Evolutionary conservation across 1,140 invertebrate genomes (phyloP), one percentile per base, ranked within the genome.

Genomic region (Diorhabda sublineata): DNA sequence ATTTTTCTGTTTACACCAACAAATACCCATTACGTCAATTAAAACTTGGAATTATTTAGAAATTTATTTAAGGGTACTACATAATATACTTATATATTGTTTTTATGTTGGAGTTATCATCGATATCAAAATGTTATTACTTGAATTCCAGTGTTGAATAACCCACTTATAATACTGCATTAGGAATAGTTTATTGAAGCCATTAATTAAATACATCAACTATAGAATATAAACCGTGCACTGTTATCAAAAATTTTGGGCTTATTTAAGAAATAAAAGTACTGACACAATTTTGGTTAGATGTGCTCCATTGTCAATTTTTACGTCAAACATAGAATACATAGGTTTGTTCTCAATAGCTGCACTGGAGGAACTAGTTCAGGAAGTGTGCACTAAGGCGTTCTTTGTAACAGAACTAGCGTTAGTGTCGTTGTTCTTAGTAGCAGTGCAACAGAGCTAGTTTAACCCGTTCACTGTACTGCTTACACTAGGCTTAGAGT

Each of bases 1-100:
- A 68, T 78, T 77, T 76, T 84, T 84, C 73, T 86, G 80, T 77
- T 87, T 89, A 75, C 87, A 87, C 78, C 86, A 86, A 78, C 87
- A 88, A 80, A 83, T 83, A 79, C 87, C 87, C 87, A 89, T 89
- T 68, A 76, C 77, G 71, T 71, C 67, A 61, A 61, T 58, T 58
- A 11, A 42, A 63, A 26, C 6, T 45, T 43, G 6, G 42, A 57
- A 56, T 71, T 69, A 65, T 69, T 66, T 58, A 65, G 6, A 64
- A 66, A 61, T 26, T 47, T 61, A 45, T 41, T 69, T 69, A 61
- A 45, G 8, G 9, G 42, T 52, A 68, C 66, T 69, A 72, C 71
- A 69, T 69, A 69, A 58, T 65, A 65, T 43, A 45, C 11, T 57
- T 61, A 45, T 26, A 26, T 26, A 5, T 64, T 58, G 58, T 44